Evolutionary conservation across 2,888 invertebrate genomes (phyloP), one percentile per base, ranked within the genome.

Genomic region (Aphelenchoides bicaudatus): DNA sequence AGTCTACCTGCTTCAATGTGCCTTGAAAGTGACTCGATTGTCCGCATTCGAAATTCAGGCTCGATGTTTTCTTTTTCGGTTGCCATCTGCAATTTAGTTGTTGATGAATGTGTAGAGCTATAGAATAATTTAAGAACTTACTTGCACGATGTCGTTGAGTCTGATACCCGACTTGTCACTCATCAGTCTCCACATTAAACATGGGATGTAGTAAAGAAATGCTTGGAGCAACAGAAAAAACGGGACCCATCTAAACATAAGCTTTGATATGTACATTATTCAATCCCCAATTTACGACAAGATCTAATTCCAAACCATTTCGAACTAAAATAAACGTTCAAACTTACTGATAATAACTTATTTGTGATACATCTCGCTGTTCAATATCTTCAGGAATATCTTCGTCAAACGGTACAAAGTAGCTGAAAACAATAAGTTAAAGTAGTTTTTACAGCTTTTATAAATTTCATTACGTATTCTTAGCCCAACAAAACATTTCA

Each of bases 401-500:
- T 66, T 78, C 72, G 52, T 78, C 73, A 31, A 79, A 69, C 34
- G 79, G 76, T 38, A 80, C 78, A 74, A 81, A 83, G 69, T 83
- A 83, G 2, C 59, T 59, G 25, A 1, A 53, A 53, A 10, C 6
- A n/a, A 53, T 23, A 13, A 19, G 19, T 43, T 10, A 19, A 4
- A 52, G 23, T 16, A 58, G 21, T 19, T 3, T 50, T 6, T 5
- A 55, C 8, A 30, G 13, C 13, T 13, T 10, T 6, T 49, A 13
- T 46, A 6, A 25, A 13, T 31, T 53, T 19, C 23, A 23, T 57
- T 59, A n/a, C n/a, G n/a, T n/a, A n/a, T n/a, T n/a, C 29, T 59
- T 50, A 31, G 82, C 81, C 83, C 83, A 83, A 72, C 83, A 83
- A 65, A 82, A 81, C 74, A 82, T 82, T 73, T 83, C 83, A 19